phyloP scores from a whole-genome alignment of 2,113 vertebrate species.

The Psilopogon haemacephalus region DNA sequence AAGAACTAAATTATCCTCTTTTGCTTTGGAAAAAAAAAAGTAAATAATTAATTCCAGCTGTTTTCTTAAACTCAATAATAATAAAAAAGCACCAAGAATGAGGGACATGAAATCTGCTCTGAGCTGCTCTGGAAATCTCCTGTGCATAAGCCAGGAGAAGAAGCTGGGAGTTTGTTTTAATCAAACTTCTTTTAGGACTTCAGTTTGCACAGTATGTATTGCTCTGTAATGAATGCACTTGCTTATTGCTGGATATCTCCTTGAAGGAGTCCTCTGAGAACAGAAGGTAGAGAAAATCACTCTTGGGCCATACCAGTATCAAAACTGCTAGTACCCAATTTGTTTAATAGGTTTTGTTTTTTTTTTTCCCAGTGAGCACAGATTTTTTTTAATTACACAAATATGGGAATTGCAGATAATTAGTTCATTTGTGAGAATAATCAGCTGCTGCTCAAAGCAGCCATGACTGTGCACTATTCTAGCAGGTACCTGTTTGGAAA shows the following conservation, averaged over 20 bases:
- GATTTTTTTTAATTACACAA: neutral
- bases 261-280: neutral
- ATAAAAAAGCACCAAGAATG: neutral
- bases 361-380: accelerated
- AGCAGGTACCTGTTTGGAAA: neutral
- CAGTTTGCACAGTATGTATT: neutral
- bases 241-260: neutral
- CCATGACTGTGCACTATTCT: neutral
- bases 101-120: neutral
- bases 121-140: neutral
- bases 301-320: neutral
- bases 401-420: neutral
- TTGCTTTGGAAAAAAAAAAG: neutral
- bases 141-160: neutral
- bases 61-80: neutral
- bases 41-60: neutral
- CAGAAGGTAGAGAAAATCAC: neutral
- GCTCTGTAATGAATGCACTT: neutral
- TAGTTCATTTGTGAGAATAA: neutral
- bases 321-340: neutral
- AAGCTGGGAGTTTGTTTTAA: neutral
- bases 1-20: neutral
- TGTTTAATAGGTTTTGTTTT: neutral
- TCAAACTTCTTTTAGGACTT: neutral
- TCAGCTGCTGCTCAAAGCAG: neutral